phyloP scores from a whole-genome alignment of 2,113 vertebrate genomes.

The Actinemys pallida region DNA sequence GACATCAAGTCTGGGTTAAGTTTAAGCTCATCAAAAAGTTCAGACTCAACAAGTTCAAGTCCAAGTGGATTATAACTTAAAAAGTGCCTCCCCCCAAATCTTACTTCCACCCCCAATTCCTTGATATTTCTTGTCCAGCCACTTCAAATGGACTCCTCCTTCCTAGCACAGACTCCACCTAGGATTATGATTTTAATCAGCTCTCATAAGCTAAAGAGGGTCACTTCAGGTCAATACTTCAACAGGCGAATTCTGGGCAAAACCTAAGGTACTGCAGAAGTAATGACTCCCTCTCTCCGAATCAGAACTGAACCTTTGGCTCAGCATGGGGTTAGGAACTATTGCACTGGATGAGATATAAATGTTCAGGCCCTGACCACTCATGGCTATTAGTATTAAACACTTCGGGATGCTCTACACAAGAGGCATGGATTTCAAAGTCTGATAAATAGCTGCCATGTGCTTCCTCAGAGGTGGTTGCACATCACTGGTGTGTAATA shows the following conservation, averaged over 20 bases:
- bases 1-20: too few species aligned
- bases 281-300: background rate
- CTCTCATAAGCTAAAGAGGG: background rate
- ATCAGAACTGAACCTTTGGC: background rate
- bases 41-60: too few species aligned
- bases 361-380: background rate
- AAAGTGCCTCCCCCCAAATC: background rate
- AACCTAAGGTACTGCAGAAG: fast-evolving
- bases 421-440: fast-evolving
- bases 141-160: background rate
- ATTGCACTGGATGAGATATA: background rate
- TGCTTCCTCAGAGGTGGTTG: background rate
- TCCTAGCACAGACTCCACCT: conserved; percentile 4
- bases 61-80: conserved; percentile 32
- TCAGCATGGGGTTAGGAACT: fast-evolving
- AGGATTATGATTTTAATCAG: conserved; percentile 22
- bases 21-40: too few species aligned
- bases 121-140: conserved; percentile 3
- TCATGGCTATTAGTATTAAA: background rate
- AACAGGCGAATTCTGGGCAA: background rate
- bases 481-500: background rate
- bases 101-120: background rate
- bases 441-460: background rate
- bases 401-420: background rate
- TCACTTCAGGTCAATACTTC: background rate